These are phyloP conservation scores for Bellardia pandia DNA, from an alignment of 2,888 invertebrate genomes.

Conservation along the genomic window DNA sequence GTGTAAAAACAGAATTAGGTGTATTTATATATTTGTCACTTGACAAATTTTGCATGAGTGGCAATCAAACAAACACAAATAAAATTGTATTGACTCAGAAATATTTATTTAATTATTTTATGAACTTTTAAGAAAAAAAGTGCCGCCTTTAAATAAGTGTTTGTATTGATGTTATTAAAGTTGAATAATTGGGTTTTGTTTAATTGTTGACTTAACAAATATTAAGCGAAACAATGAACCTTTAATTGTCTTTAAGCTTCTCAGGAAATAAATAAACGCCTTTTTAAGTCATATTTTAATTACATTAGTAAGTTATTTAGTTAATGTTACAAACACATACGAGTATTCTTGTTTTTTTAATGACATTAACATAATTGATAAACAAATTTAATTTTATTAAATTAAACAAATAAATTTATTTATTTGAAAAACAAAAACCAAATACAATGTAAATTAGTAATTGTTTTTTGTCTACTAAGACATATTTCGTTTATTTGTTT, in stretches of 20 bases:
- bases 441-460: not conserved
- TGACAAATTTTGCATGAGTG: slow-evolving; percentile 14
- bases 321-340: not conserved
- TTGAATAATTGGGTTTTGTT: slow-evolving; percentile 2
- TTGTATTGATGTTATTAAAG: not conserved
- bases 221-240: slow-evolving; percentile 3
- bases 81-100: slow-evolving; percentile 1
- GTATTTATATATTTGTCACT: slow-evolving; percentile 7
- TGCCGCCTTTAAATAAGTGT: not conserved
- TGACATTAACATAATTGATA: not conserved
- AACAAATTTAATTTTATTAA: slow-evolving; percentile 19
- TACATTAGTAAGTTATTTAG: not conserved
- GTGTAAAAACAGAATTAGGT: too few relatives aligned
- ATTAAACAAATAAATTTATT: not conserved
- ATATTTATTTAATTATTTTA: not conserved
- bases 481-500: not conserved
- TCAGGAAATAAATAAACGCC: not conserved
- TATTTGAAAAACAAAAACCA: not conserved
- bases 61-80: slow-evolving; percentile 9
- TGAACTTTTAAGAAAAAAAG: not conserved
- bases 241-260: not conserved
- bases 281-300: not conserved
- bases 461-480: not conserved
- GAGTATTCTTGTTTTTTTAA: not conserved
- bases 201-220: slow-evolving; percentile 5